Evolutionary conservation across 2,113 vertebrate species (phyloP).

Genomic region (Saimiri boliviensis): DNA sequence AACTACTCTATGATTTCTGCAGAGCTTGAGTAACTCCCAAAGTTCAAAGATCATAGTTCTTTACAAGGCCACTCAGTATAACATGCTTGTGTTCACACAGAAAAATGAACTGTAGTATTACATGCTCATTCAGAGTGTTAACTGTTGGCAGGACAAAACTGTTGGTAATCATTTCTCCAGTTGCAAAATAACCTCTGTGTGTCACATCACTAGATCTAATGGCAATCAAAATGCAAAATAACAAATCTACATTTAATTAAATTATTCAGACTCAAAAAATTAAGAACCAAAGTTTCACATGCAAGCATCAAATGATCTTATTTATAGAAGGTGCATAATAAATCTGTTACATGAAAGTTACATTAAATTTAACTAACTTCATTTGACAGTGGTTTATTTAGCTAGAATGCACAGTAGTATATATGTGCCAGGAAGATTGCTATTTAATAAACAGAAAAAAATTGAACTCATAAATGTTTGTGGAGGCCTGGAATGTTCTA

Average conservation of each 20-base stretch:
- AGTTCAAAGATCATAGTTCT: conserved; percentile 78
- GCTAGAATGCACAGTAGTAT: conserved; percentile 50
- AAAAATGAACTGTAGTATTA: conserved; percentile 72
- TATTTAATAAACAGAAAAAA: conserved; percentile 77
- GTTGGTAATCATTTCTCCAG: conserved; percentile 83
- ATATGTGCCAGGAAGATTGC: conserved; percentile 72
- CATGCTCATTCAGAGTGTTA: conserved; percentile 77
- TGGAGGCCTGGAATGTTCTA: conserved; percentile 81
- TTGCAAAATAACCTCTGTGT: conserved; percentile 81
- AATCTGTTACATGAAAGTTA: conserved; percentile 27
- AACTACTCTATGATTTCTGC: conserved; percentile 29
- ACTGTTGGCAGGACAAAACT: conserved; percentile 81
- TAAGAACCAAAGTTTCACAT: conserved; percentile 38
- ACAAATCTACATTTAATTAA: conserved; percentile 9
- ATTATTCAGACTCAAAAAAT: conserved; percentile 43
- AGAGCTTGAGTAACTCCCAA: background rate
- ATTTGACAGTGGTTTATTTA: conserved; percentile 72
- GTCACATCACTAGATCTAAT: conserved; percentile 73
- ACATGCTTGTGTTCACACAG: conserved; percentile 53
- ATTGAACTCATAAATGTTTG: conserved; percentile 79
- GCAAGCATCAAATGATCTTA: conserved; percentile 52
- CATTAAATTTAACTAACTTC: conserved; percentile 67
- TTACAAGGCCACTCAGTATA: conserved; percentile 76
- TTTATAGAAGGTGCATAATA: conserved; percentile 47
- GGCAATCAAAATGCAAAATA: conserved; percentile 59